Evolutionary conservation across 2,888 invertebrate species (phyloP), one percentile per base, ranked within the genome.

Genomic region (Cyclophora punctaria): DNA sequence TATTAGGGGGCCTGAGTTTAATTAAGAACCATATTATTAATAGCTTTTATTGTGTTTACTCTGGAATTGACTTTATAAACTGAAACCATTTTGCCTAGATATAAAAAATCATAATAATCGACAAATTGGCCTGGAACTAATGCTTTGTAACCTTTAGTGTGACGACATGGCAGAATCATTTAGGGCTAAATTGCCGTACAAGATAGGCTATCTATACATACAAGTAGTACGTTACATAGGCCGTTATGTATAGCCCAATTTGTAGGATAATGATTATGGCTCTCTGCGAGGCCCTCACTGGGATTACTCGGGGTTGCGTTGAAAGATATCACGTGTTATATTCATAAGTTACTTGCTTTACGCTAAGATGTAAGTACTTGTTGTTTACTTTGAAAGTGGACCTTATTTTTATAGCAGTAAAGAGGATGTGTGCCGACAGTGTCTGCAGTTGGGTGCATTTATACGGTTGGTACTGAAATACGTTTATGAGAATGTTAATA

Each of bases 201-300:
- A 64, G 57, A 51, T 56, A 48, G 50, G 56, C 55, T 55, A 50
- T 56, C 20, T 20, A 20, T 20, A 20, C 20, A 56, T 46, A 52
- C 33, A 41, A 51, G 20, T 47, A 51, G 4, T 5, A 5, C 37
- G 37, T 37, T 5, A 44, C 34, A 44, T 44, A 44, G 33, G 33
- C 33, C 5, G 56, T 54, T 64, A 59, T 65, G 58, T 56, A 67
- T 63, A 62, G 53, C 56, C 64, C 68, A 67, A 68, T 72, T 71
- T 69, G 72, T 64, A 59, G 52, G 54, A 55, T 72, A 73, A 74
- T 69, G 75, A 66, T 73, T 69, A 73, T 73, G 59, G 64, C 63
- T 44, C 48, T 45, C 48, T 20, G 53, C 56, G 51, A 62, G 61
- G 52, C 59, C 69, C 60, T 69, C 62, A 64, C 60, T 59, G 53